Evolutionary conservation across 1,140 invertebrate genomes (phyloP), one percentile per base, ranked within the genome.

Genomic region (Solen grandis): DNA sequence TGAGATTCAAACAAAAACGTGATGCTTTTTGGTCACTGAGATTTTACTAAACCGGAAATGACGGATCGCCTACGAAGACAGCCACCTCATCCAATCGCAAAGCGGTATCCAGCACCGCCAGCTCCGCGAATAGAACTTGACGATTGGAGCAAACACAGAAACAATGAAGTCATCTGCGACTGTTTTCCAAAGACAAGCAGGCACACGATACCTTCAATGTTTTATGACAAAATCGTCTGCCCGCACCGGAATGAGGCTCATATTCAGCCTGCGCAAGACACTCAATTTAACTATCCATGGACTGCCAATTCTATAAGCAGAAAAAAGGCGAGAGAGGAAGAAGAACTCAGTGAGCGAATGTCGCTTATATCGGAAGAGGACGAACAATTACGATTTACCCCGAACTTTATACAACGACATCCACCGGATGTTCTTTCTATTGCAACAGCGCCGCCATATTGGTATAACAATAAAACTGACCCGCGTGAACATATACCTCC

Each of bases 211-310:
- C 77, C 77, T 0, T 80, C 77, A 8, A 80, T 80, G 77, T 80
- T 80, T 62, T 80, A 80, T 22, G 77, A 80, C 46, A 73, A 73
- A 36, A 65, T 80, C 14, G 22, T 36, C 1, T 80, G 77, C 31
- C 68, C 66, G 14, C 77, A 80, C 38, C 63, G 10, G 55, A 35
- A 80, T 36, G 25, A 65, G 4, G 46, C 57, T 8, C 77, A 80
- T 41, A 73, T 80, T 2, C 77, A 80, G 22, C 77, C 77, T 19
- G 77, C 77, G 1, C 77, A 80, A 27, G 57, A 63, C 19, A 73
- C 57, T 13, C 68, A 72, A 57, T 80, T 80, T 70, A 73, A 72
- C 41, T 80, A 80, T 27, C 77, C 77, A 5, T 80, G 77, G 77
- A 80, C 77, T 1, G 77, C 77, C 14, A 46, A 80, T 33, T 80